These are phyloP conservation scores for Dicranocentrus wangi DNA, from an alignment of 2,888 invertebrate genomes.

Conservation along the genomic window DNA sequence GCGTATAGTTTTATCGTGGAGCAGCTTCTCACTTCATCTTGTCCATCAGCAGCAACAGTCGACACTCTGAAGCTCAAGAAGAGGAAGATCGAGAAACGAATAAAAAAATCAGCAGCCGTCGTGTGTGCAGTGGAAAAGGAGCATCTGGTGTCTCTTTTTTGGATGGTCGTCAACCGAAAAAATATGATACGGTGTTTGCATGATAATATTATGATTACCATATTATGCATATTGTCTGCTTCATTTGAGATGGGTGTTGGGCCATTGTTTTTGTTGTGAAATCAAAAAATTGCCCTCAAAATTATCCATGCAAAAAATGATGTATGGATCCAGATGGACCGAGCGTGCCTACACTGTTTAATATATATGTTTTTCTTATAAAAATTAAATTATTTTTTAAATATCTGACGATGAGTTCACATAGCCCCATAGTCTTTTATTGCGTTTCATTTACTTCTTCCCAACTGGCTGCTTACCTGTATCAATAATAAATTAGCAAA, in stretches of 20 bases:
- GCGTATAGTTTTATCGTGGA: not conserved
- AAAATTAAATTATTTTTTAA: not conserved
- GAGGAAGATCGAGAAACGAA: constrained; percentile 20
- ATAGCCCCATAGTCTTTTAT: too few relatives aligned
- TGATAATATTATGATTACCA: constrained; percentile 20
- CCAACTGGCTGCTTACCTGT: too few relatives aligned
- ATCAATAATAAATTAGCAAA: too few relatives aligned
- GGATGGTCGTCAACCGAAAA: constrained; percentile 43
- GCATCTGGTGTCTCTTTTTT: constrained; percentile 57
- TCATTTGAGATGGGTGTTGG: not conserved
- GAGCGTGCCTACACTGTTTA: constrained; percentile 14
- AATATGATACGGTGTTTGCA: constrained; percentile 9
- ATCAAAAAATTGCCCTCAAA: constrained; percentile 44
- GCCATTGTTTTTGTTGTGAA: constrained; percentile 37
- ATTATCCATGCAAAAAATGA: constrained; percentile 15
- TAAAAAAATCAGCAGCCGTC: constrained; percentile 56
- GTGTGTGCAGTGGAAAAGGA: constrained; percentile 39
- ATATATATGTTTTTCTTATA: not conserved
- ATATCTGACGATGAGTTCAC: too few relatives aligned
- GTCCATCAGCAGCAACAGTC: constrained; percentile 29
- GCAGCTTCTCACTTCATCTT: constrained; percentile 33
- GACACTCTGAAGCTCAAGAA: constrained; percentile 6
- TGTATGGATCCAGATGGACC: constrained; percentile 3
- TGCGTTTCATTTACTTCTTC: too few relatives aligned
- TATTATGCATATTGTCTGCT: constrained; percentile 10